A percentile compares a stretch with the other conserved stretches of the same genome.
Conservation (phyloP, 1,140 invertebrate genomes). For the Euwallacea similis region DNA sequence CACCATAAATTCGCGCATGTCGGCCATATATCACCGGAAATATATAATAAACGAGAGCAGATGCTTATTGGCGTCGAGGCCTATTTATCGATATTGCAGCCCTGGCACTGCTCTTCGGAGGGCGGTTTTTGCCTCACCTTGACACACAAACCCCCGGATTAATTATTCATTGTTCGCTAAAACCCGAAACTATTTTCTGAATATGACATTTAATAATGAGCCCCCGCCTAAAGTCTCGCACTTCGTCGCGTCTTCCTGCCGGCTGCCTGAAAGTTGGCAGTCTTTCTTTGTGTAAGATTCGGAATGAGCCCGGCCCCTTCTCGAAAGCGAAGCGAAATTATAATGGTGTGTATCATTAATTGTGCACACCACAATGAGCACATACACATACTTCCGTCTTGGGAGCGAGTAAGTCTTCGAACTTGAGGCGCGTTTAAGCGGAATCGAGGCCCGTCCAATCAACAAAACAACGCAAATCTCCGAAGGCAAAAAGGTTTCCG, state of each 20-base stretch:
- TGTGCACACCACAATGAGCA: background rate
- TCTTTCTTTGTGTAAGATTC: slow-evolving; percentile 15
- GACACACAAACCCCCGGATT: slow-evolving; percentile 6
- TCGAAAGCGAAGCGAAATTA: slow-evolving; percentile 8
- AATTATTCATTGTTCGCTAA: slow-evolving; percentile 20
- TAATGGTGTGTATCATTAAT: slow-evolving; percentile 11
- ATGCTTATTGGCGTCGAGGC: no score
- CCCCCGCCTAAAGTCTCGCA: background rate
- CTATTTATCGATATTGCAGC: no score
- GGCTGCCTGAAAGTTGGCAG: slow-evolving; percentile 15
- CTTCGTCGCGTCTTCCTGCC: slow-evolving; percentile 12
- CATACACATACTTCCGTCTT: slow-evolving; percentile 1
- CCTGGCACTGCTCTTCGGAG: no score
- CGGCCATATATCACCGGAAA: no score
- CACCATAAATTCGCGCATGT: no score
- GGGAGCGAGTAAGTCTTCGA: background rate
- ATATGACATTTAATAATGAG: slow-evolving; percentile 26
- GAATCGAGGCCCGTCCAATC: slow-evolving; percentile 4
- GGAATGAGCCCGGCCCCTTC: slow-evolving; percentile 6
- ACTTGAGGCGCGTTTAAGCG: background rate
- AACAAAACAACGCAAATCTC: slow-evolving; percentile 5
- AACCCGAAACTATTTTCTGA: slow-evolving; percentile 22
- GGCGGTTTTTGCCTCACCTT: background rate
- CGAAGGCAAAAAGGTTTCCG: background rate
- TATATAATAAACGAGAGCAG: no score